Percentiles rank a stretch among this genome's conserved stretches.
Conservation (phyloP, 2,797 vertebrate species). For the Anguilla obscura region DNA sequence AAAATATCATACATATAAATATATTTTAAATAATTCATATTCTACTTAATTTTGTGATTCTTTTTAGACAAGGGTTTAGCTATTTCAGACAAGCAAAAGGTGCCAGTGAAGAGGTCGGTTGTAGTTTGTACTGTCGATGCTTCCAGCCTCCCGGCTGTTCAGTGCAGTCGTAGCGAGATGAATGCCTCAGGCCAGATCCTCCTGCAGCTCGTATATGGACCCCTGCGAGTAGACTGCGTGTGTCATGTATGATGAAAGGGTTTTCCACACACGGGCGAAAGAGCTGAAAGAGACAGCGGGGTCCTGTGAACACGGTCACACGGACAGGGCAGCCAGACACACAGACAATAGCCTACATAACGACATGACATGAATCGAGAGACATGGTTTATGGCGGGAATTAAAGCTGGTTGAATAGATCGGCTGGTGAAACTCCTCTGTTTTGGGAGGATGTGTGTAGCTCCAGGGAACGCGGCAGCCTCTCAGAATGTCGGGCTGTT, state of each 20-base stretch:
- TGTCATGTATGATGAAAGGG: neutral
- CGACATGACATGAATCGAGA: conserved; percentile 8
- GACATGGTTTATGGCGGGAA: neutral
- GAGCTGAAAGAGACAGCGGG: neutral
- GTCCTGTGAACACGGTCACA: neutral
- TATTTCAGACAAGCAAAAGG: neutral
- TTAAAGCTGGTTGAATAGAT: neutral
- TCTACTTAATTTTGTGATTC: neutral
- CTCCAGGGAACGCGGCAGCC: neutral
- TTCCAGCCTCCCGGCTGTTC: neutral
- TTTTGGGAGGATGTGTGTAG: neutral
- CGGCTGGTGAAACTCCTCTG: neutral
- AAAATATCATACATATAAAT: neutral
- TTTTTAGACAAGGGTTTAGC: neutral
- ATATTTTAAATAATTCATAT: neutral
- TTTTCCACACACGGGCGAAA: neutral
- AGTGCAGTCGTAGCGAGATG: neutral
- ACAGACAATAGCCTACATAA: neutral
- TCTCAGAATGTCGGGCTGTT: neutral
- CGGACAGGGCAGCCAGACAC: neutral
- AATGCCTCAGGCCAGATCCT: neutral
- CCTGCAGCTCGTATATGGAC: neutral
- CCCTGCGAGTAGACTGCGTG: neutral
- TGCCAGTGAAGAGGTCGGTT: neutral
- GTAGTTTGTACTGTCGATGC: neutral